Base-by-base conservation (phyloP, 2,797 vertebrate genomes). In the Adelosebastes latens region DNA sequence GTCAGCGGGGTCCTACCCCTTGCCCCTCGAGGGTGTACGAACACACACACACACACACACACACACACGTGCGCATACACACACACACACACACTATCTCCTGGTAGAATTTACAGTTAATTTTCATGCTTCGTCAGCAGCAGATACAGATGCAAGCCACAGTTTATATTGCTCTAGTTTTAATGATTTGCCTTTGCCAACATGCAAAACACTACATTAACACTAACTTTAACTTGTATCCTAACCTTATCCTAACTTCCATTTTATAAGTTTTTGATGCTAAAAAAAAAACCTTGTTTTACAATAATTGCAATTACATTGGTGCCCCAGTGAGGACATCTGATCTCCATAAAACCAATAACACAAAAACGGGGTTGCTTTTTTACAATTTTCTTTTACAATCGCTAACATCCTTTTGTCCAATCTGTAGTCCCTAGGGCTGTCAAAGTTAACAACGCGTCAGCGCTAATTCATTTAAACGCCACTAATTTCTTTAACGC, bases 111-210 rank as follows among this genome's bases (percentile, higher is more conserved):
- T 61, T 55, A 71, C 18, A 79, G 31, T 8, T 42, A 65, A 66
- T 24, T 36, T 36, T 58, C 2, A 6, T 49, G 85, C 84, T 72
- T 83, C 70, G 25, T 87, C 80, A 87, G 84, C 81, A 88, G 56
- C 9, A 39, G 22, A 73, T 32, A 46, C 2, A 36, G 27, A 63
- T 71, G 25, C 34, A 55, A 29, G 36, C 16, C 5, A 31, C 31
- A 10, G 34, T 59, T 71, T 29, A 3, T 49, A 11, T 18, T 36
- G 18, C 67, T 80, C 34, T 31, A 4, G 27, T 32, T 75, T 24
- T 53, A 70, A 72, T 39, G 4, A 59, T 12, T 24, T 65, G 20
- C 22, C 8, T 25, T 60, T 73, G 29, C 22, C 29, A 64, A 52
- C 53, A 27, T 16, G n/a, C 20, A 16, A 68, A 64, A 77, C 4